A percentile compares a stretch with the other conserved stretches of the same genome.
Conservation (phyloP, 1,140 invertebrate species). For the Scaptodrosophila lebanonensis region DNA sequence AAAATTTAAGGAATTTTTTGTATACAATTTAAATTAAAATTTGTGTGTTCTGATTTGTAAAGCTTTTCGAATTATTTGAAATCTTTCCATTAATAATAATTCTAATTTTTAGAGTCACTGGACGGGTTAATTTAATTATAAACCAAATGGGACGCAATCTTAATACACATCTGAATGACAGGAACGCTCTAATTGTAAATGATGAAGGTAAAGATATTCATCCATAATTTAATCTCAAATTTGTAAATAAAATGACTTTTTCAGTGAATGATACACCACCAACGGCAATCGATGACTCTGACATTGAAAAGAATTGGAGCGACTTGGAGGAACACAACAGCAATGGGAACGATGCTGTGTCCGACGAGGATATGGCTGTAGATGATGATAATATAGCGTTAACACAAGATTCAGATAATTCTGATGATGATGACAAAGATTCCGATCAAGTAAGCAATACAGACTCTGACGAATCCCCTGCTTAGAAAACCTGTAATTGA, state of each 20-base stretch:
- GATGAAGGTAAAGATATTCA: constrained; percentile 39
- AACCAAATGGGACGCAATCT: constrained; percentile 52
- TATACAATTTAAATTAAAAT: no score
- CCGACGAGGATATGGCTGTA: constrained; percentile 30
- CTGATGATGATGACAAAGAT: constrained; percentile 27
- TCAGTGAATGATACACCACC: constrained; percentile 21
- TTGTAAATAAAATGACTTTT: not conserved
- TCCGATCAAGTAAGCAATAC: constrained; percentile 23
- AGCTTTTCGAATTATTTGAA: not conserved
- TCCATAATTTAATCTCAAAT: not conserved
- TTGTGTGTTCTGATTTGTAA: not conserved
- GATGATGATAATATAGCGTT: constrained; percentile 36
- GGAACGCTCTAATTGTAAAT: constrained; percentile 29
- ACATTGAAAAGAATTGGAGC: constrained; percentile 52
- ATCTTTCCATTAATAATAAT: not conserved
- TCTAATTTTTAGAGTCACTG: constrained; percentile 39
- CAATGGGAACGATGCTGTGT: constrained; percentile 8
- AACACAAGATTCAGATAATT: constrained; percentile 27
- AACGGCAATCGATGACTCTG: not conserved
- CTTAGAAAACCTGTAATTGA: constrained; percentile 23
- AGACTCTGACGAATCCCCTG: constrained; percentile 39
- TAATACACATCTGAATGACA: constrained; percentile 39
- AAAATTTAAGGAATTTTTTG: no score
- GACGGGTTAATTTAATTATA: constrained; percentile 56
- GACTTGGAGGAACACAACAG: constrained; percentile 44